Percentiles rank a stretch among this genome's conserved stretches.
Evolutionary conservation across 2,113 vertebrate species (phyloP).

Genomic region (Raja brachyura): DNA sequence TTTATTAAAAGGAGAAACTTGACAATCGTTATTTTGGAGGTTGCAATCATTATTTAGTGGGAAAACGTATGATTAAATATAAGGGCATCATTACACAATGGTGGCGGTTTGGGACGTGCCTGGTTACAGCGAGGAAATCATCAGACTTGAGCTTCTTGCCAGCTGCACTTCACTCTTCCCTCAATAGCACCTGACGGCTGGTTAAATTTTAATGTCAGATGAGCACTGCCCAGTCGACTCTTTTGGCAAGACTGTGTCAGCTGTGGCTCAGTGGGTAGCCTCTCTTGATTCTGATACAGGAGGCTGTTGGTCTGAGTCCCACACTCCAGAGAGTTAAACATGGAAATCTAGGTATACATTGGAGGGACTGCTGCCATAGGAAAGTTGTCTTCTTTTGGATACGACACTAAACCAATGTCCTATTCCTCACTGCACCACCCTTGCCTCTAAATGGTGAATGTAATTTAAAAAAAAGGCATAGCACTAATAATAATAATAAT

Average conservation of each 20-base stretch:
- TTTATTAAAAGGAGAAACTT: background rate
- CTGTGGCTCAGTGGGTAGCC: background rate
- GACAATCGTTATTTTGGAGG: constrained; percentile 11
- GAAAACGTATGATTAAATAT: background rate
- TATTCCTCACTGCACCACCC: no score
- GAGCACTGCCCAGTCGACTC: background rate
- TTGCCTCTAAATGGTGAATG: no score
- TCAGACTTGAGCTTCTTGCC: background rate
- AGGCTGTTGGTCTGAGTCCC: no score
- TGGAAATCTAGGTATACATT: no score
- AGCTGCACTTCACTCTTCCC: background rate
- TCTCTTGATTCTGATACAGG: background rate
- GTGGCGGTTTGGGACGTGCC: background rate
- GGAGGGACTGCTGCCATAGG: no score
- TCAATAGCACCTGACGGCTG: background rate
- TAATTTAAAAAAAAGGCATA: no score
- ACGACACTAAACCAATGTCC: no score
- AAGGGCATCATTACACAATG: background rate
- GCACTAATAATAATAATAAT: no score
- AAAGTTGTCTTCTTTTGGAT: no score
- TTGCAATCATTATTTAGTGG: constrained; percentile 28
- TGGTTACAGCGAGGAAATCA: background rate
- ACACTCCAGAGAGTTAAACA: no score
- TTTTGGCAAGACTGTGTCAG: background rate
- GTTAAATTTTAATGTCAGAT: constrained; percentile 4